Evolutionary conservation across 2,113 vertebrate species (phyloP).

Genomic region (Coryphaenoides rupestris): DNA sequence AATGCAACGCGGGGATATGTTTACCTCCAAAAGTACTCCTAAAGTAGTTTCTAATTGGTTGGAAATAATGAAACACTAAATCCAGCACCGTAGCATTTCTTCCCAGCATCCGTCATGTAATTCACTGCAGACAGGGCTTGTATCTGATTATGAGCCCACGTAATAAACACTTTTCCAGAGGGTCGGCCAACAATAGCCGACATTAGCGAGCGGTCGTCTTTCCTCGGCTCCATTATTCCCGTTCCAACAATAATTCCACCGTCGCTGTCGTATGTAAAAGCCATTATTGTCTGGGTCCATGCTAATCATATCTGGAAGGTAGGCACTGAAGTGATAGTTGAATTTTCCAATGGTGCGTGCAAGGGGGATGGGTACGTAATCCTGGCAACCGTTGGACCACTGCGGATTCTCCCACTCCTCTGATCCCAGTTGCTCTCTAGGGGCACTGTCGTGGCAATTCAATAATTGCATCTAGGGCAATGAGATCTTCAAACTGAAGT

Average conservation of each 20-base stretch:
- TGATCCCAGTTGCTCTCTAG: conserved; percentile 13
- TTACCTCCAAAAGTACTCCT: too few species aligned
- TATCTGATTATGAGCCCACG: conserved; percentile 40
- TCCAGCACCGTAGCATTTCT: neutral
- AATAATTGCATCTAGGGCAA: too few species aligned
- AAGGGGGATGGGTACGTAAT: conserved; percentile 60
- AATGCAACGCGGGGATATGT: too few species aligned
- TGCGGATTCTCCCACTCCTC: conserved; percentile 60
- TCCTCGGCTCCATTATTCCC: conserved; percentile 53
- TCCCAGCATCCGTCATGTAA: conserved; percentile 27
- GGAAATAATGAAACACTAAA: neutral
- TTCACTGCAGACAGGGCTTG: conserved; percentile 28
- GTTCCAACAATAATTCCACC: conserved; percentile 47
- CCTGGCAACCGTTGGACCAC: conserved; percentile 41
- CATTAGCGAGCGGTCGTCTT: conserved; percentile 56
- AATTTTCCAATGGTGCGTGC: conserved; percentile 59
- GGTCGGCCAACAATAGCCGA: conserved; percentile 50
- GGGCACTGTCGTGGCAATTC: too few species aligned
- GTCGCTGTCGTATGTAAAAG: conserved; percentile 61
- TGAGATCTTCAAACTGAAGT: too few species aligned
- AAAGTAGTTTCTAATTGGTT: too few species aligned
- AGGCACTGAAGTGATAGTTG: conserved; percentile 51
- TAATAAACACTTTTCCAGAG: conserved; percentile 52
- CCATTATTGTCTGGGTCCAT: conserved; percentile 63
- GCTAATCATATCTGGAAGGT: conserved; percentile 65